A percentile compares a stretch with the other conserved stretches of the same genome.
phyloP scores from a whole-genome alignment of 2,888 invertebrate species.

The Spilosoma lubricipeda region DNA sequence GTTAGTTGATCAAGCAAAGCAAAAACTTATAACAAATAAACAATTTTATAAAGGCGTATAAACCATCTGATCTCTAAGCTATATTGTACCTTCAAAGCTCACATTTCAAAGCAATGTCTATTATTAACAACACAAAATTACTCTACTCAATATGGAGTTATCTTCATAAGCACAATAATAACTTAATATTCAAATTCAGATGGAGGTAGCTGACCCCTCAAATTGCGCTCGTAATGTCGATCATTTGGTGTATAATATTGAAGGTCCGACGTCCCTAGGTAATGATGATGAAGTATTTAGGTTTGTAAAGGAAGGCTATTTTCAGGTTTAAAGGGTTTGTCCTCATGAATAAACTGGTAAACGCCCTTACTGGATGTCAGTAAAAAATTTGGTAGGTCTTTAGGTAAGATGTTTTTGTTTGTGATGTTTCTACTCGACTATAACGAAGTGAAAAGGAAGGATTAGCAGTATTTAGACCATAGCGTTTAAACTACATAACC shows the following conservation, averaged over 20 bases:
- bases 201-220: slow-evolving; percentile 34
- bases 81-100: neutral
- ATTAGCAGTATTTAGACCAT: too few relatives aligned
- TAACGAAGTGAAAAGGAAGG: too few relatives aligned
- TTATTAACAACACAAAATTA: slow-evolving; percentile 1
- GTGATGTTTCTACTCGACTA: neutral
- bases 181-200: slow-evolving; percentile 29
- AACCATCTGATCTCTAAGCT: neutral
- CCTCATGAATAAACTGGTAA: slow-evolving; percentile 9
- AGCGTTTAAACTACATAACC: too few relatives aligned
- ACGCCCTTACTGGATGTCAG: neutral
- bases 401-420: neutral
- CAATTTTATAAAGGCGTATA: neutral
- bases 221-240: slow-evolving; percentile 36
- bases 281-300: slow-evolving; percentile 37
- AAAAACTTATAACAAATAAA: neutral
- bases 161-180: slow-evolving; percentile 21
- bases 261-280: slow-evolving; percentile 30
- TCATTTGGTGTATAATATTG: slow-evolving; percentile 38
- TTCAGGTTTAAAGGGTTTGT: slow-evolving; percentile 12
- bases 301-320: slow-evolving; percentile 28
- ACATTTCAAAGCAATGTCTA: slow-evolving; percentile 1
- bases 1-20: neutral
- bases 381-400: neutral
- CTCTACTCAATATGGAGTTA: slow-evolving; percentile 1